Evolutionary conservation across 2,888 invertebrate genomes (phyloP), one percentile per base, ranked within the genome.

Genomic region (Drosophila aldrichi): DNA sequence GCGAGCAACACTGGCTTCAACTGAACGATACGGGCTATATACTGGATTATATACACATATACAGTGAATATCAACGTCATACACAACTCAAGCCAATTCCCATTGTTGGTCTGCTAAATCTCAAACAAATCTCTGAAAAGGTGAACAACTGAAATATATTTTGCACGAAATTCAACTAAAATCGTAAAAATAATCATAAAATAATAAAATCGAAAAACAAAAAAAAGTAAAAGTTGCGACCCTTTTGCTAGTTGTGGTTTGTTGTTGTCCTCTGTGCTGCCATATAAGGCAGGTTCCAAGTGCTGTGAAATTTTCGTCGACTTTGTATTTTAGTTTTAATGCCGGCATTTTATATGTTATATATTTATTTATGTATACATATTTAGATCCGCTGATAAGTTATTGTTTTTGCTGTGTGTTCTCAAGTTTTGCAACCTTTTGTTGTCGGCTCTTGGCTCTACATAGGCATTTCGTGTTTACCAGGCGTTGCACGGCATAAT

Each of bases 21-120:
- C 81, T 79, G 84, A 81, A 79, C 67, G 77, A 84, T 81, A 61
- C 81, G 77, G 77, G 65, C 84, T 79, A 76, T 81, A 84, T 79
- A 81, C 70, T 49, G 65, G 44, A 54, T 67, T 79, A 82, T 82
- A 44, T 41, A 41, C 41, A 18, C 20, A 52, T 80, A 85, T 82
- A 34, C 34, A 80, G 77, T 82, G 79, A 72, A 74, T 71, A 74
- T n/a, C n/a, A n/a, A n/a, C 62, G 60, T 70, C 63, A 51, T 41
- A 58, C 22, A 57, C 56, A 63, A 36, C n/a, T 32, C 9, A 55
- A 46, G 36, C 51, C 55, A 59, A 56, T 62, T 55, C 18, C 51
- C 56, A 69, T 48, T 48, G 48, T 60, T 59, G 65, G 51, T 51
- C 55, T 67, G 43, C 34, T 48, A 16, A 61, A 57, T 22, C 54